Conservation (phyloP, 1,140 invertebrate genomes). For the Trachelipus rathkii region DNA sequence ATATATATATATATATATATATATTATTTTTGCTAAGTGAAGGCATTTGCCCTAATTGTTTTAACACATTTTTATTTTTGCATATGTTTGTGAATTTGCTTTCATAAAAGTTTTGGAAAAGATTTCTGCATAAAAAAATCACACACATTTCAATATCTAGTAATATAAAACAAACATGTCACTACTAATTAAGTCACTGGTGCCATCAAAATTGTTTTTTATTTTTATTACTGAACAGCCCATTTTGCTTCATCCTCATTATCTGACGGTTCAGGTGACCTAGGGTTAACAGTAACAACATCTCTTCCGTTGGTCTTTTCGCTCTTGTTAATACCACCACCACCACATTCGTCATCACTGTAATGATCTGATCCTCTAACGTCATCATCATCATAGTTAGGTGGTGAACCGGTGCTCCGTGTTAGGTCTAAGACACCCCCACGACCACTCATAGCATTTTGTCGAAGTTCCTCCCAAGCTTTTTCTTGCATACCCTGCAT, state of each 20-base stretch:
- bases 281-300: conserved; percentile 32
- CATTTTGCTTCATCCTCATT: conserved; percentile 41
- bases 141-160: too few relatives aligned
- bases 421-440: conserved; percentile 23
- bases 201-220: neutral
- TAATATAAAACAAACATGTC: too few relatives aligned
- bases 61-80: too few relatives aligned
- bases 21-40: too few relatives aligned
- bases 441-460: conserved; percentile 17
- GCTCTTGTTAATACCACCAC: neutral
- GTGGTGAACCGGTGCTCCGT: conserved; percentile 17
- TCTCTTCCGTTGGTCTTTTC: neutral
- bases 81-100: too few relatives aligned
- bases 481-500: conserved; percentile 22
- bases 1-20: too few relatives aligned
- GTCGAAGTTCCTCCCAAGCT: neutral
- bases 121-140: too few relatives aligned
- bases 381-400: conserved; percentile 24
- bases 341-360: conserved; percentile 28
- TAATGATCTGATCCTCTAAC: conserved; percentile 23
- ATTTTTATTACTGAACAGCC: conserved; percentile 37
- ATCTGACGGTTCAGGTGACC: conserved; percentile 37
- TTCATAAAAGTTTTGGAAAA: too few relatives aligned
- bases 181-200: neutral
- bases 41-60: too few relatives aligned